These are phyloP conservation scores for Ptychobarbus kaznakovi DNA, from an alignment of 2,797 vertebrate species.

Conservation along the genomic window DNA sequence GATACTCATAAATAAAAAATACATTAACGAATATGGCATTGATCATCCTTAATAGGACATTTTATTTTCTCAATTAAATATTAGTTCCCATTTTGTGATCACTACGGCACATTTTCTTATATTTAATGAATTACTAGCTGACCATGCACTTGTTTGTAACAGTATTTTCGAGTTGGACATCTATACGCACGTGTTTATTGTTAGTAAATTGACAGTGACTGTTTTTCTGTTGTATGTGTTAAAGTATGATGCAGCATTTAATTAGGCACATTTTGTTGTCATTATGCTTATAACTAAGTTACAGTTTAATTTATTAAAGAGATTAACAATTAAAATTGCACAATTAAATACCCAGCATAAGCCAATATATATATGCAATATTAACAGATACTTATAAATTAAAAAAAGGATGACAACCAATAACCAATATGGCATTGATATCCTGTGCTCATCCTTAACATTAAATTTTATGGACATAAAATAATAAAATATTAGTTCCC, in stretches of 20 bases:
- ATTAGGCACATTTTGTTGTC: slow-evolving; percentile 11
- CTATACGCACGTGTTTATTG: slow-evolving; percentile 32
- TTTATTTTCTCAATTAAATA: not conserved
- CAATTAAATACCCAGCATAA: too few relatives aligned
- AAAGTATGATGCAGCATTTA: slow-evolving; percentile 15
- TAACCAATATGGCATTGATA: not conserved
- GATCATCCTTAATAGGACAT: not conserved
- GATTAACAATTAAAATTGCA: too few relatives aligned
- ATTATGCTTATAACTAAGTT: slow-evolving; percentile 1
- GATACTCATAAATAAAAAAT: too few relatives aligned
- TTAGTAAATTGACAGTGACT: slow-evolving; percentile 48
- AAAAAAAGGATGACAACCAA: too few relatives aligned
- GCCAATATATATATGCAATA: too few relatives aligned
- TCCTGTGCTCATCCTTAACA: not conserved
- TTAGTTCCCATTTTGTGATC: not conserved
- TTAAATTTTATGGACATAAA: too few relatives aligned
- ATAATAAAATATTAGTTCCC: not conserved
- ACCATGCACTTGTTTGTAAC: not conserved
- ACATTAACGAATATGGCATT: not conserved
- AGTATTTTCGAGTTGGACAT: not conserved
- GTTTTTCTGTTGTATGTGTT: slow-evolving; percentile 35
- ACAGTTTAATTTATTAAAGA: slow-evolving; percentile 21
- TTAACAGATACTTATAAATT: too few relatives aligned
- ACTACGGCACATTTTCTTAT: not conserved
- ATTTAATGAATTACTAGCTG: not conserved